Evolutionary conservation across 2,888 invertebrate species (phyloP).

Genomic region (Drosophila meridiana): DNA sequence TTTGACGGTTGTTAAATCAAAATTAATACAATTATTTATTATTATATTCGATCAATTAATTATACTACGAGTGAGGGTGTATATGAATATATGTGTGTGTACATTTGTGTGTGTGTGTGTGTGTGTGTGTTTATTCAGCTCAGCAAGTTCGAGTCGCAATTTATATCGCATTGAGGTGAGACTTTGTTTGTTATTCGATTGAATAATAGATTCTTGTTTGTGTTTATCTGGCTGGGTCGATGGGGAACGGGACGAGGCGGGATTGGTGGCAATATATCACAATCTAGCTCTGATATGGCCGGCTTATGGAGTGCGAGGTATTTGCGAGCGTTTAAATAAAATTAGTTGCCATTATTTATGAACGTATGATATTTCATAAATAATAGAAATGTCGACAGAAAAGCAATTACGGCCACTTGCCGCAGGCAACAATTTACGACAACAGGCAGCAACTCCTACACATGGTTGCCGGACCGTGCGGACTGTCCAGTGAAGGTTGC

Average conservation of each 20-base stretch:
- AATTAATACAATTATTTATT: slow-evolving; percentile 1
- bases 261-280: slow-evolving; percentile 44
- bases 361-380: slow-evolving; percentile 72
- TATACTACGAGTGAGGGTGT: background rate
- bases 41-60: slow-evolving; percentile 22
- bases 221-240: slow-evolving; percentile 28
- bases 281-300: slow-evolving; percentile 48
- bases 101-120: background rate
- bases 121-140: slow-evolving; percentile 18
- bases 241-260: too few relatives aligned
- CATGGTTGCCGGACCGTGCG: slow-evolving; percentile 20
- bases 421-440: slow-evolving; percentile 50
- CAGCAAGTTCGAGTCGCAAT: slow-evolving; percentile 31
- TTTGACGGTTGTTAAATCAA: background rate
- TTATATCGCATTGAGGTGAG: slow-evolving; percentile 29
- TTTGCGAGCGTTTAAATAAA: slow-evolving; percentile 39
- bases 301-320: slow-evolving; percentile 36
- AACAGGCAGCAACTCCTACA: slow-evolving; percentile 31
- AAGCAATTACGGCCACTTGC: slow-evolving; percentile 58
- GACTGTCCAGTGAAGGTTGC: slow-evolving; percentile 9
- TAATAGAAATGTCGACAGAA: slow-evolving; percentile 74
- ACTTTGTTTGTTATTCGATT: slow-evolving; percentile 26
- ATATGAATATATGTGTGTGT: background rate
- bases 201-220: slow-evolving; percentile 40
- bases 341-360: slow-evolving; percentile 58